phyloP scores from a whole-genome alignment of 1,140 invertebrate genomes.

The Saxidomus purpurata region DNA sequence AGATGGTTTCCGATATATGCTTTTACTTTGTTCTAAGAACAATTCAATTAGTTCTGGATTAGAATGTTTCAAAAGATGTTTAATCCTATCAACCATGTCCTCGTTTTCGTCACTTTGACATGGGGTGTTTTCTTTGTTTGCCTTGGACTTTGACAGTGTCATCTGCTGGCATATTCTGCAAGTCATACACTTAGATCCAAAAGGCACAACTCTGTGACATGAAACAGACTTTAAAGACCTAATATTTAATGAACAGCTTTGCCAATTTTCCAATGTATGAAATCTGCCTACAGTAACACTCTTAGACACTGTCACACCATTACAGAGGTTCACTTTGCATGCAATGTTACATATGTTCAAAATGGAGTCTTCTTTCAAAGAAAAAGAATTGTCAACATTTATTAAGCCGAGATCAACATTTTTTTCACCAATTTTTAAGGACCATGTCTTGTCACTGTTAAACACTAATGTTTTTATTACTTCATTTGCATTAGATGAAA shows the following conservation, averaged over 20 bases:
- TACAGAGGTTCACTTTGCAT: not conserved
- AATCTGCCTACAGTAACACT: constrained; percentile 1
- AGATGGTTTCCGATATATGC: constrained; percentile 7
- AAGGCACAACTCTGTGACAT: not conserved
- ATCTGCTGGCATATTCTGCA: constrained; percentile 23
- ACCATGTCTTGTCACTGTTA: not conserved
- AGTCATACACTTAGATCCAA: not conserved
- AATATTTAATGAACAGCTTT: not conserved
- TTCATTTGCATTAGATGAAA: constrained; percentile 19
- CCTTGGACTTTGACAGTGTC: too few relatives aligned
- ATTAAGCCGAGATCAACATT: not conserved
- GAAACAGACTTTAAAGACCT: constrained; percentile 24
- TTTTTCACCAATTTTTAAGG: not conserved
- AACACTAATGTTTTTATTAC: not conserved
- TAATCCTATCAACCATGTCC: not conserved
- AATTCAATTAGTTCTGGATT: not conserved
- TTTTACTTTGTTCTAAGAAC: constrained; percentile 21
- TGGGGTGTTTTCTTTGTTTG: too few relatives aligned
- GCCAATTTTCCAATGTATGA: constrained; percentile 23
- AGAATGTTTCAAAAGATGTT: constrained; percentile 21
- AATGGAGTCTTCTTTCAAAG: not conserved
- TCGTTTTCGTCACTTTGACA: too few relatives aligned
- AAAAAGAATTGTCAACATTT: too few relatives aligned
- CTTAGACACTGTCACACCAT: constrained; percentile 7
- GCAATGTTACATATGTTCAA: not conserved